phyloP scores from a whole-genome alignment of 2,797 vertebrate species.

The Manis crassicaudata region DNA sequence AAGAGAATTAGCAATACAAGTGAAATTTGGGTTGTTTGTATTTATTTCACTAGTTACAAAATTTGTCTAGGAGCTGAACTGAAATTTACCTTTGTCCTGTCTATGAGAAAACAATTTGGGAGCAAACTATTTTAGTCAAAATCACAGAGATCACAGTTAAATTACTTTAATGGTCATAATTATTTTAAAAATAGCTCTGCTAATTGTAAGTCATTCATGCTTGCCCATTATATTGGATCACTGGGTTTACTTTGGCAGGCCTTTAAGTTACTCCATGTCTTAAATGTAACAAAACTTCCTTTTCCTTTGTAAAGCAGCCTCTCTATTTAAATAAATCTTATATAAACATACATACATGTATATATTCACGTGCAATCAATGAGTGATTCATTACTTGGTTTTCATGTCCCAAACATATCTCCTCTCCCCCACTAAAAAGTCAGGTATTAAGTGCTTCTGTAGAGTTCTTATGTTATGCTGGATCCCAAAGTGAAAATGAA shows the following conservation, averaged over 20 bases:
- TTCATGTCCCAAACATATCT: conserved; percentile 11
- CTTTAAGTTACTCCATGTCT: background rate
- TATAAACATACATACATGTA: background rate
- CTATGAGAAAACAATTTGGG: conserved; percentile 11
- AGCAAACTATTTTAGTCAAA: conserved; percentile 15
- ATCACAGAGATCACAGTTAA: background rate
- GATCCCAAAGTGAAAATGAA: background rate
- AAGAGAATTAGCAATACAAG: background rate
- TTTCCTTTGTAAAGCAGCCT: background rate
- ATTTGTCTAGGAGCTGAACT: conserved; percentile 10
- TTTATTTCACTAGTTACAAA: background rate
- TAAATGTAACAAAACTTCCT: conserved; percentile 15
- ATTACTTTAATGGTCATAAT: conserved; percentile 15
- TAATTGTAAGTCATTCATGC: conserved; percentile 38
- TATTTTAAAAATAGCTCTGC: conserved; percentile 41
- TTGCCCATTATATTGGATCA: background rate
- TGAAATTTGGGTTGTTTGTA: background rate
- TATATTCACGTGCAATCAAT: background rate
- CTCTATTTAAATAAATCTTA: background rate
- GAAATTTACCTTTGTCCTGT: conserved; percentile 19
- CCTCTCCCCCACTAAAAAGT: background rate
- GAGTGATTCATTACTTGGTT: background rate
- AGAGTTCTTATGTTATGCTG: background rate
- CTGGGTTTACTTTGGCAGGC: conserved; percentile 33
- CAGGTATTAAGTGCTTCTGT: background rate